A percentile compares a stretch with the other conserved stretches of the same genome.
phyloP scores from a whole-genome alignment of 2,797 vertebrate genomes.

The Premnoplex brunnescens region DNA sequence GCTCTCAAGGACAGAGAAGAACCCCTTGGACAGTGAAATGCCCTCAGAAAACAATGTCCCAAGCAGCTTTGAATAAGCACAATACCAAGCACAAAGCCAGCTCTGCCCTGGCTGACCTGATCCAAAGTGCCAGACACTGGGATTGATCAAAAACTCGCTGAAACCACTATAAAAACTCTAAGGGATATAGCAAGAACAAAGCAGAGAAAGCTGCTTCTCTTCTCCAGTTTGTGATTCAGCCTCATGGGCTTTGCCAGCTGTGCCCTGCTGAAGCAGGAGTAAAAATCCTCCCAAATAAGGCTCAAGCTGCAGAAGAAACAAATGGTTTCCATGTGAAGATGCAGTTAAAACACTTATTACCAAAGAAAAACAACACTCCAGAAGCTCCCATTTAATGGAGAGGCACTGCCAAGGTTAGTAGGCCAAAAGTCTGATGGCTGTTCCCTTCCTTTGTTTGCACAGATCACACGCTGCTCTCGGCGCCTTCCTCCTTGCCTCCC shows the following conservation, averaged over 20 bases:
- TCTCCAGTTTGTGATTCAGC: background rate
- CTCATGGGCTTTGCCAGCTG: background rate
- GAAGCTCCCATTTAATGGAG: constrained; percentile 10
- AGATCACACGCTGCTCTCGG: background rate
- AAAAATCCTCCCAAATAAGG: constrained; percentile 16
- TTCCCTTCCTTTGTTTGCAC: background rate
- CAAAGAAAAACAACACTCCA: constrained; percentile 9
- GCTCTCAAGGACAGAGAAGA: background rate
- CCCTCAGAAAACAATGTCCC: background rate
- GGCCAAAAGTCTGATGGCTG: constrained; percentile 8
- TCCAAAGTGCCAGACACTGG: background rate
- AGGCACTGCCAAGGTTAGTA: background rate
- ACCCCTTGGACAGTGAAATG: background rate
- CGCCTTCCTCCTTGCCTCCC: background rate
- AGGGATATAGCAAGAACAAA: background rate
- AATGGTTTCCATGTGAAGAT: background rate
- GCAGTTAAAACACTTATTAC: background rate
- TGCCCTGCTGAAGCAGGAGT: background rate
- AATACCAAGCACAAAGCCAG: accelerated
- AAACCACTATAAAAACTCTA: background rate
- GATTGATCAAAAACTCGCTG: background rate
- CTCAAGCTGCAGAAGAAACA: background rate
- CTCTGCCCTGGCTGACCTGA: background rate
- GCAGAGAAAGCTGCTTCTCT: background rate
- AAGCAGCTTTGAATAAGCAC: background rate